Conservation (phyloP, 2,888 invertebrate species). For the Plagodis pulveraria region DNA sequence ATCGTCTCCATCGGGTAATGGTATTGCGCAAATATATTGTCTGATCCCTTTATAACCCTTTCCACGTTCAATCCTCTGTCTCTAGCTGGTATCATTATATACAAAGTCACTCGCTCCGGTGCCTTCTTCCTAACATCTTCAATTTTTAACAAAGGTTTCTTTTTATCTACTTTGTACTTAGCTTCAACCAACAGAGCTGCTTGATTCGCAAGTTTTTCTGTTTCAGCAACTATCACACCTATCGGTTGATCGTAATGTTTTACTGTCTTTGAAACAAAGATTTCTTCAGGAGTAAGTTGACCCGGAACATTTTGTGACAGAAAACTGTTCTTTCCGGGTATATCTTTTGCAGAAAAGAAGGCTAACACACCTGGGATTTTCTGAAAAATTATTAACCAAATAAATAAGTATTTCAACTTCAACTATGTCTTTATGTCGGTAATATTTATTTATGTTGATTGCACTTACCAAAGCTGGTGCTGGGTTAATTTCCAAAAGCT, state of each 20-base stretch:
- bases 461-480: constrained; percentile 85
- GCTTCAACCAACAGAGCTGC: constrained; percentile 86
- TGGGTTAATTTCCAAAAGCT: constrained; percentile 85
- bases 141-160: constrained; percentile 59
- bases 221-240: constrained; percentile 88
- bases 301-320: constrained; percentile 52
- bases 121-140: constrained; percentile 57
- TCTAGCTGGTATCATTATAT: constrained; percentile 53
- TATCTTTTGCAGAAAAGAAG: constrained; percentile 87
- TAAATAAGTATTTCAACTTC: too few relatives aligned
- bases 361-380: constrained; percentile 87
- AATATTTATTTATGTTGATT: background rate
- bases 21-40: constrained; percentile 85
- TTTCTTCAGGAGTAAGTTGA: constrained; percentile 62
- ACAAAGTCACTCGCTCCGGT: constrained; percentile 53
- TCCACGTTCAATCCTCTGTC: constrained; percentile 67
- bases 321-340: constrained; percentile 88
- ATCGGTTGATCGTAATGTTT: constrained; percentile 88
- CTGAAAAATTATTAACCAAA: constrained; percentile 63
- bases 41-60: constrained; percentile 83
- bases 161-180: constrained; percentile 74
- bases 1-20: constrained; percentile 90
- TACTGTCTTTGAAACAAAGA: constrained; percentile 81
- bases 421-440: too few relatives aligned
- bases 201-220: constrained; percentile 80